Conservation (phyloP, 2,113 vertebrate species). For the Centropristis striata region DNA sequence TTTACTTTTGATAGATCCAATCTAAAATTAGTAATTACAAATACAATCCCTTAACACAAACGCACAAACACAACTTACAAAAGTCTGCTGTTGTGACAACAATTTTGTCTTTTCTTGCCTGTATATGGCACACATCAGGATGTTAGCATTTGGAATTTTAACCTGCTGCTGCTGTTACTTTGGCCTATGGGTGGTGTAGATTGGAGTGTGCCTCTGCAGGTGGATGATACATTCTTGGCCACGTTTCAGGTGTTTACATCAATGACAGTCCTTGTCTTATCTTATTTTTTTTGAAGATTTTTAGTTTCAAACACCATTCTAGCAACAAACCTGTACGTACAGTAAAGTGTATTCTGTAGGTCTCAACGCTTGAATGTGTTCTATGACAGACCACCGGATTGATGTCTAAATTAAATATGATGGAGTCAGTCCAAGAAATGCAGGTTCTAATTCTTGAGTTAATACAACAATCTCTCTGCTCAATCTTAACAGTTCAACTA, state of each 20-base stretch:
- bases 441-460: neutral
- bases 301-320: neutral
- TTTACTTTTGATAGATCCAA: neutral
- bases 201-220: slow-evolving; percentile 5
- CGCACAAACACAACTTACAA: neutral
- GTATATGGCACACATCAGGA: neutral
- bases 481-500: neutral
- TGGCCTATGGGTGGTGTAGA: neutral
- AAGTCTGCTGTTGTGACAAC: neutral
- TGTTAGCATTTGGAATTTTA: neutral
- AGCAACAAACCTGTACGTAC: neutral
- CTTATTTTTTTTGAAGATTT: neutral
- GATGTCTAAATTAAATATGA: neutral
- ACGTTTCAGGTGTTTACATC: neutral
- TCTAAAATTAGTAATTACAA: neutral
- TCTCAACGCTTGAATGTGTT: neutral
- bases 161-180: slow-evolving; percentile 14
- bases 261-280: neutral
- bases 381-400: neutral
- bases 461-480: neutral
- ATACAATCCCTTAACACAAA: neutral
- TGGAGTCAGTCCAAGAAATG: neutral
- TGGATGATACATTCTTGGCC: neutral
- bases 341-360: neutral
- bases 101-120: slow-evolving; percentile 8